phyloP scores from a whole-genome alignment of 2,113 vertebrate genomes.

The Centrocercus urophasianus region DNA sequence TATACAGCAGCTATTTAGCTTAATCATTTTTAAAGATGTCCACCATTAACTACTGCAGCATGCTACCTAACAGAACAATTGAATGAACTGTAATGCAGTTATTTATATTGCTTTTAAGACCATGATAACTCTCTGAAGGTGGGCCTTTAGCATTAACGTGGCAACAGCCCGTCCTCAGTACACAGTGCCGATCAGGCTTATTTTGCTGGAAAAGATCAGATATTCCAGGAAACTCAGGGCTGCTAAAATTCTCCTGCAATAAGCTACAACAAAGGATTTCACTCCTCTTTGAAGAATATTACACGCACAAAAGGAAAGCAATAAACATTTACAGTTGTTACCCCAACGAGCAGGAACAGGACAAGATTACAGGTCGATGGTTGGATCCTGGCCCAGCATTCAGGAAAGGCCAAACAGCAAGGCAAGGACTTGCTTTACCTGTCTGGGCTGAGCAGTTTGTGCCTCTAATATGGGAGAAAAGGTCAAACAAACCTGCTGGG shows the following conservation, averaged over 20 bases:
- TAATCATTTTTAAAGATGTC: slow-evolving; percentile 7
- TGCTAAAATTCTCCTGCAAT: neutral
- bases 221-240: neutral
- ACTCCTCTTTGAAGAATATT: neutral
- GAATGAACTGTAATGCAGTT: neutral
- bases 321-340: slow-evolving; percentile 13
- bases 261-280: slow-evolving; percentile 25
- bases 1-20: neutral
- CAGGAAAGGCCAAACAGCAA: slow-evolving; percentile 8
- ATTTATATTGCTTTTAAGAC: neutral
- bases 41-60: neutral
- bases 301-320: neutral
- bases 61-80: neutral
- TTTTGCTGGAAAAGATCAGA: neutral
- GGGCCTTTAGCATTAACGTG: neutral
- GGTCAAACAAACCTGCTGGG: neutral
- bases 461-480: neutral
- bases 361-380: neutral
- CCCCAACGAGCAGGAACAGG: slow-evolving; percentile 19
- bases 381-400: slow-evolving; percentile 50
- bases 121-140: neutral
- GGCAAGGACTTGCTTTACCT: neutral
- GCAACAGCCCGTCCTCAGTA: neutral
- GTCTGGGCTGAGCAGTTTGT: neutral
- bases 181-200: neutral